Percentiles rank a stretch among this genome's conserved stretches.
Conservation (phyloP, 2,797 vertebrate species). For the Smutsia gigantea region DNA sequence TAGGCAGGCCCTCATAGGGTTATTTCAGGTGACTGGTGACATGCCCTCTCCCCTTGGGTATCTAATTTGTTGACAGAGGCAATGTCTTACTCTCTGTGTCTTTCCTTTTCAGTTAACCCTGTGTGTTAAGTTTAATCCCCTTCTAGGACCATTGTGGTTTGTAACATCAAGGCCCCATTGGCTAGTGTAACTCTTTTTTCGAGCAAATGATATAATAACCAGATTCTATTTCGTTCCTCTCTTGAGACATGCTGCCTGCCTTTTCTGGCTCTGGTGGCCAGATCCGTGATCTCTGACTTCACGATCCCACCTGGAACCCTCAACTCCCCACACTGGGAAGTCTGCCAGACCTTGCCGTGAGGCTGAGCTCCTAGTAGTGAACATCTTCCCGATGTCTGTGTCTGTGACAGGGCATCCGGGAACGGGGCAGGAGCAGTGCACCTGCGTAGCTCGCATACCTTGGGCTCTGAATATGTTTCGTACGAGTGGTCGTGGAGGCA, state of each 20-base stretch:
- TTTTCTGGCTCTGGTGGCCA: neutral
- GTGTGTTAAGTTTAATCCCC: neutral
- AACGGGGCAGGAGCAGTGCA: neutral
- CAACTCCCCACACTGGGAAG: neutral
- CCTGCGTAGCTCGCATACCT: neutral
- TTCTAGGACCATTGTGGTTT: neutral
- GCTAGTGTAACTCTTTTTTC: neutral
- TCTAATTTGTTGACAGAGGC: neutral
- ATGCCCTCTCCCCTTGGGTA: fast-evolving
- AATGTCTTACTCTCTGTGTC: neutral
- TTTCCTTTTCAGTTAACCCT: neutral
- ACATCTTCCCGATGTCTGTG: too few relatives aligned
- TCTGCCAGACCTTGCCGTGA: neutral
- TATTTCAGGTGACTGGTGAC: neutral
- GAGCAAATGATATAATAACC: neutral
- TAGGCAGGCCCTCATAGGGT: neutral
- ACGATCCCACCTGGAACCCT: neutral
- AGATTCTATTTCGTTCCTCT: neutral
- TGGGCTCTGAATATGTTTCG: too few relatives aligned
- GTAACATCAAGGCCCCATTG: fast-evolving
- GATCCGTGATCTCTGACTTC: neutral
- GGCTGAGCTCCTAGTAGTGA: neutral
- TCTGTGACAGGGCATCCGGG: too few relatives aligned
- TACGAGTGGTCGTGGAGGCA: neutral
- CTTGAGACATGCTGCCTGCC: neutral